Evolutionary conservation across 2,888 invertebrate species (phyloP), one percentile per base, ranked within the genome.

Genomic region (Boloria selene): DNA sequence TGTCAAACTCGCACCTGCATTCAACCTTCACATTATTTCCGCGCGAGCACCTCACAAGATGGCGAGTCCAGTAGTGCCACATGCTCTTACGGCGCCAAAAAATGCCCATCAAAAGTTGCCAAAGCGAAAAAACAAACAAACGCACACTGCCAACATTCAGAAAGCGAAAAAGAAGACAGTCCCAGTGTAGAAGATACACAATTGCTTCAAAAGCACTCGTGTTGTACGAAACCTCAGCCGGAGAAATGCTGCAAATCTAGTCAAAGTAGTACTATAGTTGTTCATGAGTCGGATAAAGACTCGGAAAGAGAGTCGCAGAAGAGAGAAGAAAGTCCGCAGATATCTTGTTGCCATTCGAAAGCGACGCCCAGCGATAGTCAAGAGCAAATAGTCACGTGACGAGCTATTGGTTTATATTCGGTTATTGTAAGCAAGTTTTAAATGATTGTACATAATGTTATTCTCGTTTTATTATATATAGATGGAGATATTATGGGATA

Each of bases 21-120:
- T 45, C 90, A 88, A 65, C 90, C 91, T 0, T 89, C 91, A 0
- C 90, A 90, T 72, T 90, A 91, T 77, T 89, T 87, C 79, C 85
- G 84, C 13, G 85, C 88, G 1, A 71, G 66, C 53, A 76, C 80
- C 0, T 78, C 86, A 0, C 78, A 79, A 60, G 83, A 80, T 42
- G 64, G 68, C 58, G 83, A 82, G 1, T 70, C 76, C 5, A 68
- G 59, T 72, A 72, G 72, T 74, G 77, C 83, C 54, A 82, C 86
- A 0, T 92, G 91, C 74, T 81, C 77, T 71, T 92, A 85, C 72
- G 91, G 91, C 50, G 87, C 91, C 2, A 87, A 86, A 65, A 77
- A 77, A 16, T 92, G 91, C 71, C 89, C 90, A 0, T 89, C 91
- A 0, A 87, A 80, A 74, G 85, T 90, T 0, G 89, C 90, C 16